Conservation (phyloP, 1,140 invertebrate genomes). For the Diuraphis noxia region DNA sequence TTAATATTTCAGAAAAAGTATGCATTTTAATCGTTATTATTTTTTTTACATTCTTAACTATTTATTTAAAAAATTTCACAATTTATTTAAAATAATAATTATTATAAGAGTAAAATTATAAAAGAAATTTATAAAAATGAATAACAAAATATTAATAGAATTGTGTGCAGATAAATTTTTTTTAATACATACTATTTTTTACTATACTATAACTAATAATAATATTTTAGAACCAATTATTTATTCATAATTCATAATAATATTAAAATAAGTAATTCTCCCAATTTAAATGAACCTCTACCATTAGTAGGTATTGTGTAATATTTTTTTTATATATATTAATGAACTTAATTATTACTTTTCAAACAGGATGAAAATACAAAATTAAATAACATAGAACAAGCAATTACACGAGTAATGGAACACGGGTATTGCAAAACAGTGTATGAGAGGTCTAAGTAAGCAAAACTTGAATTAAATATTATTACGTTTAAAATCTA, state of each 20-base stretch:
- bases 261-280: not conserved
- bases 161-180: not conserved
- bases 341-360: not conserved
- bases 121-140: not conserved
- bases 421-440: conserved; percentile 20
- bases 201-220: not conserved
- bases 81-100: not conserved
- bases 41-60: not conserved
- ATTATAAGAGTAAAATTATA: not conserved
- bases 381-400: not conserved
- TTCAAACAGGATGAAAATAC: conserved; percentile 10
- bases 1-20: not conserved
- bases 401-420: conserved; percentile 24
- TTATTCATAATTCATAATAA: not conserved
- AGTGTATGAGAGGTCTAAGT: conserved; percentile 26
- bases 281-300: not conserved
- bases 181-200: no score
- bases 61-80: not conserved
- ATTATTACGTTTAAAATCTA: not conserved
- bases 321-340: not conserved
- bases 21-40: not conserved
- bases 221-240: not conserved
- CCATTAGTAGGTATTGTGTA: not conserved
- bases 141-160: not conserved
- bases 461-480: not conserved